phyloP scores from a whole-genome alignment of 2,113 vertebrate species.

The Dascyllus trimaculatus region DNA sequence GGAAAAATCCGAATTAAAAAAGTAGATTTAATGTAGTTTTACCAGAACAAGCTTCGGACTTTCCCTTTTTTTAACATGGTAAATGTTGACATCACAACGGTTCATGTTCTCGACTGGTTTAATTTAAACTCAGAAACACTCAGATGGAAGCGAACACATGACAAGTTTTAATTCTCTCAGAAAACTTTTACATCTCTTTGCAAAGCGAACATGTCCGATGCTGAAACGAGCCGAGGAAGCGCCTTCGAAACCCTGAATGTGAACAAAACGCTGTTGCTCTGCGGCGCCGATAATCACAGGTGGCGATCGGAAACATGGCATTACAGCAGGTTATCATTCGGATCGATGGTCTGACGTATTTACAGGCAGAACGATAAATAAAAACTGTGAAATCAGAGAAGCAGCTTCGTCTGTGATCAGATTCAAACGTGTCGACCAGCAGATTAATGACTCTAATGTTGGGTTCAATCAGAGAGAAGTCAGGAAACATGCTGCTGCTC shows the following conservation, averaged over 20 bases:
- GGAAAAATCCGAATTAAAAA: too few species aligned
- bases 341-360: conserved; percentile 40
- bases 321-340: conserved; percentile 40
- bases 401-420: conserved; percentile 35
- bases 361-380: conserved; percentile 63
- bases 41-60: too few species aligned
- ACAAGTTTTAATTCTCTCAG: conserved; percentile 48
- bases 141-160: conserved; percentile 19
- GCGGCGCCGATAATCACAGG: not conserved
- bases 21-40: too few species aligned
- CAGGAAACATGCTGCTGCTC: too few species aligned
- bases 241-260: conserved; percentile 13
- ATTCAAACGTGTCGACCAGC: conserved; percentile 22
- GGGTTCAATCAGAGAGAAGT: too few species aligned
- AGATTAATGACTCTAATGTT: too few species aligned
- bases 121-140: not conserved
- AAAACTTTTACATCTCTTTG: conserved; percentile 52
- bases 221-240: too few species aligned
- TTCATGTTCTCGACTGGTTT: too few species aligned
- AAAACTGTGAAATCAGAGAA: conserved; percentile 33
- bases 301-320: conserved; percentile 33
- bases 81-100: too few species aligned
- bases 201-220: conserved; percentile 15
- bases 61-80: too few species aligned
- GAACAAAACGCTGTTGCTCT: conserved; percentile 30